Base-by-base conservation (phyloP, 2,888 invertebrate genomes). In the Plebejus argus region DNA sequence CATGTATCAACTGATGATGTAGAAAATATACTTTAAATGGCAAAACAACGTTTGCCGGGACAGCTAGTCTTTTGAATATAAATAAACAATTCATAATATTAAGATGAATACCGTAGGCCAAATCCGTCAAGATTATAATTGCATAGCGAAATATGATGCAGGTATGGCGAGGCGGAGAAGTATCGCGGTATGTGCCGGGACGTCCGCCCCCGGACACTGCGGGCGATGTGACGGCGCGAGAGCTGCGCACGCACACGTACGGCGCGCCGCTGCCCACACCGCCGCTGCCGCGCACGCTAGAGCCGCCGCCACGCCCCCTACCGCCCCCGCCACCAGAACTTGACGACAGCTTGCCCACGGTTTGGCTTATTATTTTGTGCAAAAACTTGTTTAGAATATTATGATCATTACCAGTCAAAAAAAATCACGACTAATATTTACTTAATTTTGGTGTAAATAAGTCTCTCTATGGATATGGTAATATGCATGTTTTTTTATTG, bases 341-440 rank as follows among this genome's bases (percentile, higher is more conserved):
- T 81, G 96, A 97, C 86, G 95, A 95, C 82, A 94, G 95, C 7
- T 92, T 96, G 81, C 94, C 95, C 80, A 92, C 89, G 49, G 92
- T 93, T 49, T 49, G 78, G 5, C 45, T 12, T 28, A 28, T 23
- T 61, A 4, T 10, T 12, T 61, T 12, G 20, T 61, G 10, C 10
- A 10, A 23, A 58, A 20, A 58, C 10, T 10, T 61, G 4, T 23
- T 61, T 61, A 53, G 53, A 53, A 18, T 53, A 5, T 18, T 49
- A 49, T 49, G 3, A 45, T 8, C 8, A 39, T 10, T 45, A 45
- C 45, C 45, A 45, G 45, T 3, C 45, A 12, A 45, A 45, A 45
- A 45, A 45, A 45, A 45, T 45, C 10, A 12, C 45, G 45, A 45
- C 0, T 10, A 45, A 45, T 12, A 45, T 10, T 12, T 10, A 45